Base-by-base conservation (phyloP, 2,888 invertebrate genomes). In the Epistrophe grossulariae region DNA sequence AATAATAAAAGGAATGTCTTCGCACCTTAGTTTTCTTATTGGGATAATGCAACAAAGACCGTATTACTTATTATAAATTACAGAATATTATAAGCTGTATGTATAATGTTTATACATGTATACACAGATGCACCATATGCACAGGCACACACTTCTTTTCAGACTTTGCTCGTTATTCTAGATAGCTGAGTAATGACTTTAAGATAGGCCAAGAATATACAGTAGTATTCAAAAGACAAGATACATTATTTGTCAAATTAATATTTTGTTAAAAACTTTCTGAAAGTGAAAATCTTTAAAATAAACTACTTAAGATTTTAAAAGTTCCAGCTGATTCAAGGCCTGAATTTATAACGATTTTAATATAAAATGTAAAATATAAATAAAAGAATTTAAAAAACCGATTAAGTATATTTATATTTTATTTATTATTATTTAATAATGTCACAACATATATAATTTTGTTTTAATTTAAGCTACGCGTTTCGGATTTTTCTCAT, bases 1-100 rank as follows among this genome's bases (percentile, higher is more conserved):
- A 89, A 89, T 89, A 88, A 90, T 88, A 89, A 90, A 89, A 90
- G 91, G 90, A 90, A 89, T 89, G 89, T 90, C 83, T 79, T 87
- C 79, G 72, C 87, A 87, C 83, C 79, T 87, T 76, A 76, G 79
- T 76, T 76, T 76, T 76, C 76, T 76, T 73, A 74, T 85, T 83
- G 45, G 76, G 64, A 87, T 83, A 62, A 55, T 83, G 71, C 79
- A 82, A 83, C 87, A 87, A 87, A 87, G 83, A 87, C 87, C 79
- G 79, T 83, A 87, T 82, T 87, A 83, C 83, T 87, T 83, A 83
- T 83, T 83, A 87, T 83, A 87, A 87, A 87, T 83, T 87, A 87
- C 83, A 62, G 55, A 87, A 87, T 83, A 87, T 87, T 83, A 83
- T 83, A 87, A 83, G 83, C 79, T 71, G 71, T n/a, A n/a, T n/a